Percentiles rank a stretch among this genome's conserved stretches.
Conservation (phyloP, 2,888 invertebrate species). For the Bursaphelenchus okinawaensis region DNA sequence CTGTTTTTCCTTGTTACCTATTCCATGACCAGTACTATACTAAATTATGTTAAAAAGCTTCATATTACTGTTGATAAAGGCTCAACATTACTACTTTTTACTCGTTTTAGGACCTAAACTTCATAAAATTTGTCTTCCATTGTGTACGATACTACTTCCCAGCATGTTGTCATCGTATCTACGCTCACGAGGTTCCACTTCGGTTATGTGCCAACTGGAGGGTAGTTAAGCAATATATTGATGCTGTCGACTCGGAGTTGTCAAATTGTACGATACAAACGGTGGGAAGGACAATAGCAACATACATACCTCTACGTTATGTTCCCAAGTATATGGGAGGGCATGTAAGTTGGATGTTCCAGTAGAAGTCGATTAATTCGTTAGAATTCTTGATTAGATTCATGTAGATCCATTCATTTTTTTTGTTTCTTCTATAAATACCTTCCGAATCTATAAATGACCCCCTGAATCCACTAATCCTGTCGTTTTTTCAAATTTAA, state of each 20-base stretch:
- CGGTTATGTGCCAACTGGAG: slow-evolving; percentile 49
- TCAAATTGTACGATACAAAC: slow-evolving; percentile 7
- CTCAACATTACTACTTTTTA: background rate
- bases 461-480: too few species aligned
- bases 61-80: background rate
- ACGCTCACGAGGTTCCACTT: slow-evolving; percentile 43
- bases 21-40: too few species aligned
- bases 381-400: too few species aligned
- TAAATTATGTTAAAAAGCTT: background rate
- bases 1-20: too few species aligned
- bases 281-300: background rate
- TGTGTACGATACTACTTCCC: slow-evolving; percentile 52
- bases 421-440: too few species aligned
- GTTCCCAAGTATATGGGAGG: slow-evolving; percentile 7
- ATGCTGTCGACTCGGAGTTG: background rate
- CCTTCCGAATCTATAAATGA: too few species aligned
- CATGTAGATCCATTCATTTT: too few species aligned
- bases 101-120: slow-evolving; percentile 43
- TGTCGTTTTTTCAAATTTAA: too few species aligned
- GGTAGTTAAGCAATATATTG: slow-evolving; percentile 28
- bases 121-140: slow-evolving; percentile 49
- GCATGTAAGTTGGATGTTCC: background rate
- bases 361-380: too few species aligned
- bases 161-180: slow-evolving; percentile 32
- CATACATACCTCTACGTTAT: slow-evolving; percentile 11